Evolutionary conservation across 2,888 invertebrate genomes (phyloP).

Genomic region (Agapetus fuscipes): DNA sequence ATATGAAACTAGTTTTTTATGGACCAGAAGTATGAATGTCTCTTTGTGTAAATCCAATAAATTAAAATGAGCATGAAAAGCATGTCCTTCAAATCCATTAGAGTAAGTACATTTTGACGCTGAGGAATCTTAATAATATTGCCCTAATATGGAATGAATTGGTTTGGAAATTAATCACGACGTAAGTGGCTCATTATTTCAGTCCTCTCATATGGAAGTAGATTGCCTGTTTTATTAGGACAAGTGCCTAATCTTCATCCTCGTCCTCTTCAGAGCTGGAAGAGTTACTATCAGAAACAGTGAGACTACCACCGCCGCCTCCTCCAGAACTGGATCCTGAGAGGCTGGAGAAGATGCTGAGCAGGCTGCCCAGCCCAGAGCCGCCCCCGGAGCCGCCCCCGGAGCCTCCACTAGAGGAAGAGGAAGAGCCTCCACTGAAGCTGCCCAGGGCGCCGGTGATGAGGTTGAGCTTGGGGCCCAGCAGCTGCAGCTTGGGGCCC

Average conservation of each 20-base stretch:
- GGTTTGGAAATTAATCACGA: too few species aligned
- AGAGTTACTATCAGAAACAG: slow-evolving; percentile 14
- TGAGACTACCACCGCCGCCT: slow-evolving; percentile 34
- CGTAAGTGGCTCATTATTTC: too few species aligned
- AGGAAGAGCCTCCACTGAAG: slow-evolving; percentile 44
- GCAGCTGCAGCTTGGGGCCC: slow-evolving; percentile 58
- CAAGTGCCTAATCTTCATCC: slow-evolving; percentile 28
- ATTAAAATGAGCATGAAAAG: too few species aligned
- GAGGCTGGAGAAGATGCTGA: slow-evolving; percentile 18
- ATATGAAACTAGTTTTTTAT: too few species aligned
- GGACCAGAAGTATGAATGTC: too few species aligned
- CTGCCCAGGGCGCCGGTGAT: slow-evolving; percentile 47
- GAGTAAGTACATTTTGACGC: too few species aligned
- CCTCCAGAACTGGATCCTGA: slow-evolving; percentile 26
- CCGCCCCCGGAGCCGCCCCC: slow-evolving; percentile 28
- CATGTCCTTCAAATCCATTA: too few species aligned
- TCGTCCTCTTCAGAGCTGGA: slow-evolving; percentile 37
- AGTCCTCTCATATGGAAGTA: too few species aligned
- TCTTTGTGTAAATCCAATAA: too few species aligned
- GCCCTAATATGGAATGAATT: too few species aligned
- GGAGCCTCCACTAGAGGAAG: slow-evolving; percentile 42
- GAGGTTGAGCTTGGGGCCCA: slow-evolving; percentile 56
- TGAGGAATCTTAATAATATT: too few species aligned
- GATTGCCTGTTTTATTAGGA: too few species aligned
- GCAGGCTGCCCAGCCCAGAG: slow-evolving; percentile 13